Evolutionary conservation across 2,113 vertebrate genomes (phyloP), one percentile per base, ranked within the genome.

Genomic region (Balaeniceps rex): DNA sequence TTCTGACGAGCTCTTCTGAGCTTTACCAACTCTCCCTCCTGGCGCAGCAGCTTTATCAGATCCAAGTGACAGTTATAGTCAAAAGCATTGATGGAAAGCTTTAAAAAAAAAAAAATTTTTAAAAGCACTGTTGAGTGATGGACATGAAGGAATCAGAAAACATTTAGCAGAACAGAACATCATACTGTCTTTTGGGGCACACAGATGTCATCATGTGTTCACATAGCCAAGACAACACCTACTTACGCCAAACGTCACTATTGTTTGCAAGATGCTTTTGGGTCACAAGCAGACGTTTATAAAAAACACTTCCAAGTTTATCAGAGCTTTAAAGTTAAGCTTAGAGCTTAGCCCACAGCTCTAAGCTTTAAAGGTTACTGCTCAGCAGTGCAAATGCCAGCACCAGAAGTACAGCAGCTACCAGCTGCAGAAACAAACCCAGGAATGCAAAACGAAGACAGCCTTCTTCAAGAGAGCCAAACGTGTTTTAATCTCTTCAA

Each of bases 31-130:
- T 99, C 99, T 31, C 99, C 99, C 78, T 99, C 99, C 93, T 99
- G 99, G 64, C 99, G 98, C 14, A 99, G 98, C 40, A 99, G 97
- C 96, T 99, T 99, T 93, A 99, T 99, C 90, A 99, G 98, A 95
- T 99, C 99, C 97, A 99, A 96, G 19, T 99, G 99, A 85, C 99
- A 99, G 97, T 99, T 99, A 95, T 99, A 99, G 95, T 99, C 99
- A 54, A 99, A 99, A 4, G 98, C 98, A 24, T 99, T 99, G 98
- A 99, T 99, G 3, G 99, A 99, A 18, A 99, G 98, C 99, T 99
- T 88, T 19, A 60, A 38, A 19, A 38, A 9, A 75, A 8, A 36
- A 33, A 12, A 18, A 42, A 31, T 4, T 17, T 78, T 46, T 13
- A 22, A n/a, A 63, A 38, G 55, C 22, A 5, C 5, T 1, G 10